Evolutionary conservation across 1,140 invertebrate genomes (phyloP).

Genomic region (Acromyrmex echinatior): DNA sequence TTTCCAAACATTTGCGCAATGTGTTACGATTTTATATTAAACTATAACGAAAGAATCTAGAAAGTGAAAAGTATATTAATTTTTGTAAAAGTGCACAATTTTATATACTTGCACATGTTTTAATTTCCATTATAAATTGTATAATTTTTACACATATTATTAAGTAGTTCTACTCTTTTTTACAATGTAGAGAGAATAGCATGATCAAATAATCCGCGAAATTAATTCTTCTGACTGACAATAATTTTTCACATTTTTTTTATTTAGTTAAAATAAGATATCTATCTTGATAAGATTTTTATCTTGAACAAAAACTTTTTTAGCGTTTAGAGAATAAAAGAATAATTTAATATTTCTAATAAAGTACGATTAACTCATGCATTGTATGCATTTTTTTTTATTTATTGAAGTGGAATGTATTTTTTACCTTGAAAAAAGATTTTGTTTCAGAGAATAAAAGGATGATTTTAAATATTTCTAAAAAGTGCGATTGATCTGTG

Average conservation of each 20-base stretch:
- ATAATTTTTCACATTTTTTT: slow-evolving; percentile 5
- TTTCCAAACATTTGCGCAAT: neutral
- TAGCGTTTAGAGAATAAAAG: neutral
- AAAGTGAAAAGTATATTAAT: no score
- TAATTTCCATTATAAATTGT: no score
- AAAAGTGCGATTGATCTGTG: neutral
- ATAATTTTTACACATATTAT: no score
- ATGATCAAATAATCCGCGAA: neutral
- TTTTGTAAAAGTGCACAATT: no score
- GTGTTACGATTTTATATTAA: neutral
- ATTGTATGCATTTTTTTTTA: neutral
- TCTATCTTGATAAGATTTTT: no score
- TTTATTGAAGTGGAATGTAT: neutral
- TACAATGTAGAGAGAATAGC: neutral
- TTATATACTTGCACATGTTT: no score
- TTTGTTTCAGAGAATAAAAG: neutral
- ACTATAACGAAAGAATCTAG: neutral
- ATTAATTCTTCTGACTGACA: neutral
- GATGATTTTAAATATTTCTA: neutral
- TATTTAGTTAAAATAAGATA: neutral
- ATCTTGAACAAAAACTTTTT: neutral
- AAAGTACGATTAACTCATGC: neutral
- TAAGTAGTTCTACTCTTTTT: no score
- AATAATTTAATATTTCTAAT: neutral
- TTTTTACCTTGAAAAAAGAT: neutral